phyloP scores from a whole-genome alignment of 2,888 invertebrate species.

The Diabrotica balteata region DNA sequence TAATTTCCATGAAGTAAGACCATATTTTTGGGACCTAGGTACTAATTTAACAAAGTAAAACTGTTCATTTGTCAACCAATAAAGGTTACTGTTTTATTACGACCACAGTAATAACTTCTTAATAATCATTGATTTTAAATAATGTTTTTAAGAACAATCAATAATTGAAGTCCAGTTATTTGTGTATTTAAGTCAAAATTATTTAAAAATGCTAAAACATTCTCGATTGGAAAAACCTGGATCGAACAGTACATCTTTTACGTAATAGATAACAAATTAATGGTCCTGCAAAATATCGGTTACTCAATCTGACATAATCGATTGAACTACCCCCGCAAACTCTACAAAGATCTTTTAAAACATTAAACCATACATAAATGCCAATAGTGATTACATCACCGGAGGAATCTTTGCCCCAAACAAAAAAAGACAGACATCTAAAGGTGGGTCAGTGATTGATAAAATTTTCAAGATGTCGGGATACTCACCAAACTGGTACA shows the following conservation, averaged over 20 bases:
- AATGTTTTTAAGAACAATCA: too few species aligned
- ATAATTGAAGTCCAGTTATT: too few species aligned
- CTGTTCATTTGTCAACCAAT: too few species aligned
- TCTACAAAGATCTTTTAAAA: neutral
- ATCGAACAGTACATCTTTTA: neutral
- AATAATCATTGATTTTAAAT: too few species aligned
- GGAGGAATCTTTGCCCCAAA: neutral
- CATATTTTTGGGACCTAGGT: too few species aligned
- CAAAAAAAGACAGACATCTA: conserved; percentile 13
- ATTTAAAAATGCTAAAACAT: too few species aligned
- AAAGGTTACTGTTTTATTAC: too few species aligned
- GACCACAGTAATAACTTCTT: too few species aligned
- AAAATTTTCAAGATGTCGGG: conserved; percentile 35
- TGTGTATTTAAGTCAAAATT: too few species aligned
- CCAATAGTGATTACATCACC: neutral
- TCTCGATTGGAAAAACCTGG: too few species aligned
- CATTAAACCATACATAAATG: neutral
- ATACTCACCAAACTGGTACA: conserved; percentile 38
- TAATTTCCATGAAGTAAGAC: too few species aligned
- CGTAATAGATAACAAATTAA: neutral
- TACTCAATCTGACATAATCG: conserved; percentile 6
- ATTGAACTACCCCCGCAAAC: neutral
- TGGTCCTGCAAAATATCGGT: neutral
- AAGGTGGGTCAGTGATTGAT: conserved; percentile 31
- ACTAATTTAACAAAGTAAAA: too few species aligned